Base-by-base conservation (phyloP, 2,888 invertebrate species). In the Drosophila buzzatii region DNA sequence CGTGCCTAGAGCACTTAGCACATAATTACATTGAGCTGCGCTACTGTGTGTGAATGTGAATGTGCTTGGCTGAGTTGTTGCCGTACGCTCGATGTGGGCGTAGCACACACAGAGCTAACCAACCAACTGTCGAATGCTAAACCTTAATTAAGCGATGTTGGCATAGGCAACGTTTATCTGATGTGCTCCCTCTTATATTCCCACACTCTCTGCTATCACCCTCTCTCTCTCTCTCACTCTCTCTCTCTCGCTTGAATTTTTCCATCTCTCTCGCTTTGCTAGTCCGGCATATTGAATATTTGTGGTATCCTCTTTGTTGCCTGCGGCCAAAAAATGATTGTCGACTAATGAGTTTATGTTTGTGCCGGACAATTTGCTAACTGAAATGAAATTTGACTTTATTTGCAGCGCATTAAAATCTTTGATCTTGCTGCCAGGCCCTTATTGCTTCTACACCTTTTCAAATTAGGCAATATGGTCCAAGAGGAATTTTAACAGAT, bases 21-120 rank as follows among this genome's bases (percentile, higher is more conserved):
- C 85, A 85, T 85, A 85, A 85, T 85, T 85, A 85, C 74, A 85
- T 81, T 79, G 77, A 87, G 72, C 72, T 73, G 55, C 60, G 65
- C 35, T 45, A 45, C 31, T 56, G 49, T 49, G 65, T 51, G 55
- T 49, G 51, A 16, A 47, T 51, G 55, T 49, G 51, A 16, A 47
- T 42, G 53, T 62, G 62, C n/a, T 18, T 14, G 44, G 52, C 59
- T 52, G 45, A 27, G 27, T 27, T 44, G 63, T 42, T 63, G 63
- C 33, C n/a, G 33, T 58, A 58, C 41, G 53, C 20, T 49, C 3
- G 27, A 41, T 31, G 49, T 72, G 60, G 63, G 60, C 47, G 60
- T 64, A 44, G 0, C 6, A 31, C 45, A 41, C 49, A 49, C n/a
- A 37, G 52, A 65, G 31, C 49, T 37, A 58, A 6, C 39, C 49